phyloP scores from a whole-genome alignment of 2,797 vertebrate species.

The Acrossocheilus fasciatus region DNA sequence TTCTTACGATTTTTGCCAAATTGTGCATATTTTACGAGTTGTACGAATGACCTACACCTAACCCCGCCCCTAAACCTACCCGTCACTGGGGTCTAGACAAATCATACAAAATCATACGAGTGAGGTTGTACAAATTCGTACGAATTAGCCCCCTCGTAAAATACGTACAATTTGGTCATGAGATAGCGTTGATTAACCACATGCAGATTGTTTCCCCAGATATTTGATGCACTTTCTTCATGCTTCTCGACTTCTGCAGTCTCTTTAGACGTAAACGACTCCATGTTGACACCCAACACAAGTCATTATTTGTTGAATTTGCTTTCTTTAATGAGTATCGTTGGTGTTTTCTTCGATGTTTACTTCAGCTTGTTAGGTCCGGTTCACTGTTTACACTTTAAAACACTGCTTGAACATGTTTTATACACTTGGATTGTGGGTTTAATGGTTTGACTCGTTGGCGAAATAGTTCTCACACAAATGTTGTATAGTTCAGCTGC shows the following conservation, averaged over 20 bases:
- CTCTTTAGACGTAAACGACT: background rate
- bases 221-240: conserved; percentile 60
- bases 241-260: conserved; percentile 14
- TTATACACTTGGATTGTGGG: conserved; percentile 22
- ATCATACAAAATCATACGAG: background rate
- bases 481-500: conserved; percentile 11
- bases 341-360: background rate
- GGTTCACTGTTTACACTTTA: conserved; percentile 41
- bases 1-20: background rate
- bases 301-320: background rate
- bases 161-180: background rate
- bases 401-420: conserved; percentile 40
- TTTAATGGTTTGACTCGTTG: conserved; percentile 17
- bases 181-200: conserved; percentile 36
- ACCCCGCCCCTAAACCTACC: too few relatives aligned
- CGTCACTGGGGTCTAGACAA: too few relatives aligned
- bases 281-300: background rate
- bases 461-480: conserved; percentile 10
- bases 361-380: conserved; percentile 21
- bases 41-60: background rate
- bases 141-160: background rate
- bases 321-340: background rate
- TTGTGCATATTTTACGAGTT: background rate
- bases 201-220: conserved; percentile 57
- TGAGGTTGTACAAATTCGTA: background rate